phyloP scores from a whole-genome alignment of 2,113 vertebrate species.

The Pluvianellus socialis region DNA sequence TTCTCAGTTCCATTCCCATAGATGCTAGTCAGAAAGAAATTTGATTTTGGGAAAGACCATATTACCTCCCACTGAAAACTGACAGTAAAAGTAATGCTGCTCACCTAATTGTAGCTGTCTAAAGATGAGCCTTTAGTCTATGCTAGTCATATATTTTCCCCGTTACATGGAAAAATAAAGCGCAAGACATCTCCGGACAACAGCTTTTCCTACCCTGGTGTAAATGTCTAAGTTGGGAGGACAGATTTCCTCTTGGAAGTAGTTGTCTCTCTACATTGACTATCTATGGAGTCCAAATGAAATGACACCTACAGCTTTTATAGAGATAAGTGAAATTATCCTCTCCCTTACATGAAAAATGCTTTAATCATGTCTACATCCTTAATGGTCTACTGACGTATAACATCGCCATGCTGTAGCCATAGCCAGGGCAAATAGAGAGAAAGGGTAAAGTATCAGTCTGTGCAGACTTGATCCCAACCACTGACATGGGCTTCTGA shows the following conservation, averaged over 20 bases:
- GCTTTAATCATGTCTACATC: not conserved
- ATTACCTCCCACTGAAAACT: not conserved
- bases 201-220: not conserved
- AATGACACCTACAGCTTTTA: not conserved
- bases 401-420: not conserved
- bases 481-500: not conserved
- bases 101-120: not conserved
- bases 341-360: not conserved
- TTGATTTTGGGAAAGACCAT: not conserved
- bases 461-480: not conserved
- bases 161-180: not conserved
- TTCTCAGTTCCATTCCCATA: not conserved
- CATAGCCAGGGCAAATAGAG: not conserved
- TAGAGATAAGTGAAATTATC: not conserved
- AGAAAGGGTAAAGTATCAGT: not conserved
- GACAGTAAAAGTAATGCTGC: not conserved
- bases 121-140: not conserved
- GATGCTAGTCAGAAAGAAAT: not conserved
- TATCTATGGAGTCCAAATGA: not conserved
- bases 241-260: not conserved
- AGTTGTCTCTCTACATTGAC: not conserved
- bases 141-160: not conserved
- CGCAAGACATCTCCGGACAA: rapidly evolving
- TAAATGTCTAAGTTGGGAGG: not conserved
- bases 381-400: not conserved